Conservation (phyloP, 1,140 invertebrate species). For the Drosophila kurseongensis region DNA sequence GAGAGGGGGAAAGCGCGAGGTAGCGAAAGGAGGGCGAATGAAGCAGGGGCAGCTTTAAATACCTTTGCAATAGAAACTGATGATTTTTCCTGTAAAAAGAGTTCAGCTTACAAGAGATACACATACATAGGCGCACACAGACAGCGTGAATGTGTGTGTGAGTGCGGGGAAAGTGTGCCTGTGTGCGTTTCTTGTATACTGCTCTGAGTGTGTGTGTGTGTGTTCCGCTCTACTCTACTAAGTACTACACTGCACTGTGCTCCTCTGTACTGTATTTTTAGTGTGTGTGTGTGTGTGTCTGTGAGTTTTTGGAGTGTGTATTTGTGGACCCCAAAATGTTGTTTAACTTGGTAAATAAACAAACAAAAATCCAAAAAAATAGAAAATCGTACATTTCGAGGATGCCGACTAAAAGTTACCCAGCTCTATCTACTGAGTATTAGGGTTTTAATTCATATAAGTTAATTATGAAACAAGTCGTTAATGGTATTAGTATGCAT, state of each 20-base stretch:
- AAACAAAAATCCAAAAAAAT: constrained; percentile 17
- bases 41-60: constrained; percentile 78
- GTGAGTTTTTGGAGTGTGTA: constrained; percentile 7
- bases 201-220: constrained; percentile 15
- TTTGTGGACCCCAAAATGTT: constrained; percentile 33
- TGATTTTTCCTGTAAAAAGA: constrained; percentile 84
- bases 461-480: too few relatives aligned
- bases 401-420: constrained; percentile 12
- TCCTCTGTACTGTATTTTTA: constrained; percentile 14
- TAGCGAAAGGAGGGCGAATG: constrained; percentile 1
- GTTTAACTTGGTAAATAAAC: constrained; percentile 24
- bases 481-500: too few relatives aligned
- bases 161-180: constrained; percentile 16
- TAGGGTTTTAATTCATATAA: neutral
- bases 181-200: constrained; percentile 18
- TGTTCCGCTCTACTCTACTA: constrained; percentile 18
- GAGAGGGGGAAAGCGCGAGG: neutral
- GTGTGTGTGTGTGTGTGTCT: constrained; percentile 16
- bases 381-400: neutral
- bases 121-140: constrained; percentile 63
- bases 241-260: constrained; percentile 26
- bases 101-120: constrained; percentile 78
- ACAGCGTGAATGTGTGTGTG: constrained; percentile 15
- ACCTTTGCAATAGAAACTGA: constrained; percentile 84
- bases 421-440: neutral